These are phyloP conservation scores for Scolopax rusticola DNA, from an alignment of 2,797 vertebrate genomes.

Conservation along the genomic window DNA sequence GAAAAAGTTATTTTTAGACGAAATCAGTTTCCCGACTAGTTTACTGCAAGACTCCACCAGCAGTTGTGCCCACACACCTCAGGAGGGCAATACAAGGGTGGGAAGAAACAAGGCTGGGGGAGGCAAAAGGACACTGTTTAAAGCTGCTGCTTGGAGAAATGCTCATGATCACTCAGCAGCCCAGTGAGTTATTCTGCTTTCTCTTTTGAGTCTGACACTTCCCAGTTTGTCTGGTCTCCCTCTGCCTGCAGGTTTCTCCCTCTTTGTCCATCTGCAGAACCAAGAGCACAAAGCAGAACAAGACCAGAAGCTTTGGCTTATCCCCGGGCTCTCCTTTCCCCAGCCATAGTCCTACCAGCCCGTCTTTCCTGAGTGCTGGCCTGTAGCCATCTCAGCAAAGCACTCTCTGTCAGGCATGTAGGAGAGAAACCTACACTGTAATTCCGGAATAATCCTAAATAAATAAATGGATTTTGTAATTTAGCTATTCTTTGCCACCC, in stretches of 20 bases:
- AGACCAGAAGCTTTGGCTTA: background rate
- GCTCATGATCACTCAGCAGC: background rate
- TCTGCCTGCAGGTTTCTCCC: background rate
- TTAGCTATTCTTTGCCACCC: background rate
- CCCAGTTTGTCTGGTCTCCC: background rate
- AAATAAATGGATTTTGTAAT: background rate
- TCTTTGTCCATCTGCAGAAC: background rate
- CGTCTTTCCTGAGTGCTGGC: background rate
- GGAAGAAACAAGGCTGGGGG: background rate
- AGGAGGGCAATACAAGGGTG: background rate
- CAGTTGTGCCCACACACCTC: background rate
- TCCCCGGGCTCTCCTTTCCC: background rate
- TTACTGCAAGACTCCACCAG: background rate
- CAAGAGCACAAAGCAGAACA: background rate
- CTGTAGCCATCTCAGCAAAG: background rate
- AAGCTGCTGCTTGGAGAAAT: background rate
- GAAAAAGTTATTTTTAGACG: constrained; percentile 48
- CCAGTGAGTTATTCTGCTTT: background rate
- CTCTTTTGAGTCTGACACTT: background rate
- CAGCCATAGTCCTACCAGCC: background rate
- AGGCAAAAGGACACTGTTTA: background rate
- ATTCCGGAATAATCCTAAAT: background rate
- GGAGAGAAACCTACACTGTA: background rate
- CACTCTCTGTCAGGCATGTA: background rate
- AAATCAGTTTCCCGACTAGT: background rate